Conservation (phyloP, 2,888 invertebrate genomes). For the Tetranychus piercei region DNA sequence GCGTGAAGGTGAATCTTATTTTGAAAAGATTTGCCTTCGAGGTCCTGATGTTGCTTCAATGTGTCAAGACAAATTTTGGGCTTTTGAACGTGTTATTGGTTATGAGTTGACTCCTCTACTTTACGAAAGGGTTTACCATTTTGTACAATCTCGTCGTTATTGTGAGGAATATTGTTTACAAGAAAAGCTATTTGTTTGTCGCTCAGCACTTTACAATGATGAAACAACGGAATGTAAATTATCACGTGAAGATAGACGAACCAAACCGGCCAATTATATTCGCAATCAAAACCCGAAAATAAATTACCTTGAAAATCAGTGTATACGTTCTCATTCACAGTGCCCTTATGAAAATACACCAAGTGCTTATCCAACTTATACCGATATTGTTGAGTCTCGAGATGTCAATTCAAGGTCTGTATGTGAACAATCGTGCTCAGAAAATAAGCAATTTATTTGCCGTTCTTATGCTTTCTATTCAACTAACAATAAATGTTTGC, state of each 20-base stretch:
- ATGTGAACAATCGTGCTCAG: slow-evolving; percentile 33
- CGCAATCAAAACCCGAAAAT: slow-evolving; percentile 29
- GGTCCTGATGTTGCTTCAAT: slow-evolving; percentile 27
- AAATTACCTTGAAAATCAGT: slow-evolving; percentile 41
- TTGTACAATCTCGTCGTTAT: slow-evolving; percentile 37
- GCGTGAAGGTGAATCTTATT: slow-evolving; percentile 34
- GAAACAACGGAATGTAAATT: slow-evolving; percentile 36
- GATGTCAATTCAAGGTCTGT: slow-evolving; percentile 31
- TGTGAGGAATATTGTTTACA: slow-evolving; percentile 38
- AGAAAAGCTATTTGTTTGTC: slow-evolving; percentile 34
- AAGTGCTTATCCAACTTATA: slow-evolving; percentile 27
- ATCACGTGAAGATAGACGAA: slow-evolving; percentile 36
- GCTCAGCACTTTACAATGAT: slow-evolving; percentile 39
- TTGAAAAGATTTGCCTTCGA: slow-evolving; percentile 36
- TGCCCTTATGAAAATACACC: slow-evolving; percentile 26
- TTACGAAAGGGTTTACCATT: slow-evolving; percentile 34
- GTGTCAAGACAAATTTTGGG: slow-evolving; percentile 35
- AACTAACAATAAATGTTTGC: slow-evolving; percentile 34
- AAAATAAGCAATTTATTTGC: slow-evolving; percentile 33
- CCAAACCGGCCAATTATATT: slow-evolving; percentile 22
- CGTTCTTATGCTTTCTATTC: slow-evolving; percentile 34
- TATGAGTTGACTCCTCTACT: slow-evolving; percentile 36
- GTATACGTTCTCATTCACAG: slow-evolving; percentile 29
- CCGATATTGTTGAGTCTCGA: slow-evolving; percentile 28
- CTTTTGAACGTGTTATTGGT: slow-evolving; percentile 38